Conservation (phyloP, 2,888 invertebrate genomes). For the Subacronicta megacephala region DNA sequence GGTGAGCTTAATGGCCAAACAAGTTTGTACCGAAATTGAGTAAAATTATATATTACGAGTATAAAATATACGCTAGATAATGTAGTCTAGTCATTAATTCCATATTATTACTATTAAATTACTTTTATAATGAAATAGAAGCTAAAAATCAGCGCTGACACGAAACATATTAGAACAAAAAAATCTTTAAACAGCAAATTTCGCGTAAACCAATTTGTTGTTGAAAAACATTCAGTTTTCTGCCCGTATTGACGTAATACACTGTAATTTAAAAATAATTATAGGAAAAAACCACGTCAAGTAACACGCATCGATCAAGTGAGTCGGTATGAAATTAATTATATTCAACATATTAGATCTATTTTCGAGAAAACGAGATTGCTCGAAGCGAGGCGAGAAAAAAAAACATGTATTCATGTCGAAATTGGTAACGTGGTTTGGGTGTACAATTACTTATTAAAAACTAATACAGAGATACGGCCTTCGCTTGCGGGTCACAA, state of each 20-base stretch:
- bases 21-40: slow-evolving; percentile 62
- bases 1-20: slow-evolving; percentile 60
- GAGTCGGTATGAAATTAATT: slow-evolving; percentile 85
- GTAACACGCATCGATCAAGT: slow-evolving; percentile 87
- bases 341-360: slow-evolving; percentile 87
- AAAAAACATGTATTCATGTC: slow-evolving; percentile 82
- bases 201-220: slow-evolving; percentile 78
- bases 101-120: slow-evolving; percentile 74
- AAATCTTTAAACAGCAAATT: slow-evolving; percentile 75
- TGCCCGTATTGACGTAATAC: slow-evolving; percentile 83
- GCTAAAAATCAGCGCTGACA: slow-evolving; percentile 58
- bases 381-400: slow-evolving; percentile 78
- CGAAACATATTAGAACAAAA: slow-evolving; percentile 65
- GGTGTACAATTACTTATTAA: slow-evolving; percentile 87
- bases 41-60: slow-evolving; percentile 68
- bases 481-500: slow-evolving; percentile 71
- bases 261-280: slow-evolving; percentile 86
- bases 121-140: slow-evolving; percentile 75
- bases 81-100: slow-evolving; percentile 65
- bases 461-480: slow-evolving; percentile 79
- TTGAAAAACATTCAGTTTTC: slow-evolving; percentile 75
- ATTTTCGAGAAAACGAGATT: slow-evolving; percentile 88
- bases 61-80: slow-evolving; percentile 58
- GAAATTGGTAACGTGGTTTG: slow-evolving; percentile 84
- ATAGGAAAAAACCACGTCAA: slow-evolving; percentile 72